Percentiles rank a stretch among this genome's conserved stretches.
Conservation (phyloP, 2,888 invertebrate genomes). For the Microctonus hyperodae region DNA sequence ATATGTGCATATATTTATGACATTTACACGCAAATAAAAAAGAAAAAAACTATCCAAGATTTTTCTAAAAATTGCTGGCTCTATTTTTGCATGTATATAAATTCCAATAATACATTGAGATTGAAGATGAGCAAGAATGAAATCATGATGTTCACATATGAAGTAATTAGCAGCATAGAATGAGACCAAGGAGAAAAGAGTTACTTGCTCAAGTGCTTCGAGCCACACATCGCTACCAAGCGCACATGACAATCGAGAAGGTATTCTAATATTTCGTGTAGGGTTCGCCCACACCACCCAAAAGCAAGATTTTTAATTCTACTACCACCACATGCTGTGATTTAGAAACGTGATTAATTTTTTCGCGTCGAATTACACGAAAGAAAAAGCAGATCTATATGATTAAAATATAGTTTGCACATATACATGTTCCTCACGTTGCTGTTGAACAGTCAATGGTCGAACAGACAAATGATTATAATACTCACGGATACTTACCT, state of each 20-base stretch:
- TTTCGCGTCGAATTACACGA: too few species aligned
- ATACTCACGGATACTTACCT: not conserved
- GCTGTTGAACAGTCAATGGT: not conserved
- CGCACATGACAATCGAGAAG: constrained; percentile 50
- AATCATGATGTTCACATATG: constrained; percentile 34
- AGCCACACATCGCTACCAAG: constrained; percentile 60
- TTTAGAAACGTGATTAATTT: too few species aligned
- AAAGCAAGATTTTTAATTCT: constrained; percentile 14
- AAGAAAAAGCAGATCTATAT: too few species aligned
- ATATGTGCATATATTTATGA: too few species aligned
- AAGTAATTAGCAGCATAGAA: constrained; percentile 22
- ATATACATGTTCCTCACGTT: not conserved
- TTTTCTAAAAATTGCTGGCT: constrained; percentile 1
- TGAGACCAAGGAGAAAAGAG: constrained; percentile 52
- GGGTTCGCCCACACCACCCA: constrained; percentile 32
- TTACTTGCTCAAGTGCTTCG: constrained; percentile 62
- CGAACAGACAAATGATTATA: not conserved
- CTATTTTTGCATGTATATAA: not conserved
- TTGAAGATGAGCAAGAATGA: not conserved
- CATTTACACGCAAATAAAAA: too few species aligned
- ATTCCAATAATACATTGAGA: not conserved
- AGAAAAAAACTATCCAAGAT: too few species aligned
- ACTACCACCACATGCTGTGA: too few species aligned
- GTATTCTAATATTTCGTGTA: constrained; percentile 55
- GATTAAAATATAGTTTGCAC: too few species aligned